These are phyloP conservation scores for Amphipoea lucens DNA, from an alignment of 2,888 invertebrate genomes.

Conservation along the genomic window DNA sequence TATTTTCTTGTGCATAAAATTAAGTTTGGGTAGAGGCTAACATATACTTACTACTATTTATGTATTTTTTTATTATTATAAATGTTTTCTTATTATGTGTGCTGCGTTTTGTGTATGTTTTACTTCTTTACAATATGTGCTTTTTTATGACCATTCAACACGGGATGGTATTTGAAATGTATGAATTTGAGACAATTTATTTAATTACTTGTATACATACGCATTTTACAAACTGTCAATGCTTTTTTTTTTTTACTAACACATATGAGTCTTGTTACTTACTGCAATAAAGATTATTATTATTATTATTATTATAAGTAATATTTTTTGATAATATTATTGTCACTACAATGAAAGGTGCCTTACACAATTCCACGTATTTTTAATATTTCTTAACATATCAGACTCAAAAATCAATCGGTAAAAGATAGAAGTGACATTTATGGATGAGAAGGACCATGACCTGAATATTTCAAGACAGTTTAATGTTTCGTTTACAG, in stretches of 20 bases:
- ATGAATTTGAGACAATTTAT: slow-evolving; percentile 4
- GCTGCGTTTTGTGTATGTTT: slow-evolving; percentile 8
- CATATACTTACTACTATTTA: slow-evolving; percentile 6
- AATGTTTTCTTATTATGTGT: slow-evolving; percentile 7
- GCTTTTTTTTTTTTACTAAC: slow-evolving; percentile 26
- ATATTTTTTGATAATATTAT: slow-evolving; percentile 45
- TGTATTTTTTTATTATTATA: not conserved
- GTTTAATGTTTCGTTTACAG: not conserved
- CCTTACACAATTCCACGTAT: slow-evolving; percentile 57
- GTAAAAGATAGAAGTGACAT: slow-evolving; percentile 38
- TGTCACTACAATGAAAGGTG: slow-evolving; percentile 50
- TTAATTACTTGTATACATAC: slow-evolving; percentile 11
- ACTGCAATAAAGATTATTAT: too few species aligned
- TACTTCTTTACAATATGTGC: slow-evolving; percentile 4
- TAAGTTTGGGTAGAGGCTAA: not conserved
- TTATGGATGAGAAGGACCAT: not conserved
- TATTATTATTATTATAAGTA: too few species aligned
- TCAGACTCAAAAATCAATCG: slow-evolving; percentile 11
- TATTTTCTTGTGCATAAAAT: slow-evolving; percentile 16
- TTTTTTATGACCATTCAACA: not conserved
- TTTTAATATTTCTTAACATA: slow-evolving; percentile 43
- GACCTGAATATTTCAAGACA: not conserved
- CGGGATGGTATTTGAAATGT: slow-evolving; percentile 9
- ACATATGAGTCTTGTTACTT: too few species aligned
- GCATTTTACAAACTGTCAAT: slow-evolving; percentile 33